phyloP scores from a whole-genome alignment of 53 echinoderm and acorn worm genomes.

The Zoroaster sp. region DNA sequence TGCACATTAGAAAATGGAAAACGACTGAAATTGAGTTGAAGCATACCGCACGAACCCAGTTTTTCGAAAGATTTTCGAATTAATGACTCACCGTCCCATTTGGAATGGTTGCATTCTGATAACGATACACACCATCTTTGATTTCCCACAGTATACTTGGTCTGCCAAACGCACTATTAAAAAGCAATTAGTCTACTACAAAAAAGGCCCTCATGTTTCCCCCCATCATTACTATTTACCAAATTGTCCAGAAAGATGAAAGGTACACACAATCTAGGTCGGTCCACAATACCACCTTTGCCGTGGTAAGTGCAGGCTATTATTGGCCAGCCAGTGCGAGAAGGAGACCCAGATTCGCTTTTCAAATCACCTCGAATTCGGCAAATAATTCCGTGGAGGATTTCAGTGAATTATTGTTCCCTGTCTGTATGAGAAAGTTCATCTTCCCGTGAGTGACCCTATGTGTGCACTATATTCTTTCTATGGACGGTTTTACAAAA shows the following conservation, averaged over 20 bases:
- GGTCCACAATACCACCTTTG: slow-evolving; percentile 1
- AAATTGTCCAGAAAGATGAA: neutral
- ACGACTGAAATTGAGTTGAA: neutral
- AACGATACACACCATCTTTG: neutral
- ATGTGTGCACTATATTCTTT: neutral
- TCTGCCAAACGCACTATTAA: slow-evolving; percentile 9
- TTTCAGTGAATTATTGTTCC: slow-evolving; percentile 31
- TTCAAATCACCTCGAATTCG: slow-evolving; percentile 1
- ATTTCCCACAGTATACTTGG: neutral
- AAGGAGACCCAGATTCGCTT: neutral
- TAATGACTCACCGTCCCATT: neutral
- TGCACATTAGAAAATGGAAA: neutral
- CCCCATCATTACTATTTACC: slow-evolving; percentile 1
- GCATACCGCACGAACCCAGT: neutral
- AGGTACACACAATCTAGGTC: slow-evolving; percentile 40
- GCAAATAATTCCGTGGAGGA: slow-evolving; percentile 19
- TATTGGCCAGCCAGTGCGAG: neutral
- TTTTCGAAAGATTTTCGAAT: neutral
- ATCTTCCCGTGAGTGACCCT: neutral
- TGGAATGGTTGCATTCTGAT: slow-evolving; percentile 18
- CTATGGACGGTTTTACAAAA: neutral
- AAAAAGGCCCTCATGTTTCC: neutral
- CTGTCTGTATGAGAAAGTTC: neutral
- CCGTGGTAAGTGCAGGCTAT: slow-evolving; percentile 39
- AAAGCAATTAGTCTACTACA: slow-evolving; percentile 33